phyloP scores from a whole-genome alignment of 2,113 vertebrate species.

The Halcyon senegalensis region DNA sequence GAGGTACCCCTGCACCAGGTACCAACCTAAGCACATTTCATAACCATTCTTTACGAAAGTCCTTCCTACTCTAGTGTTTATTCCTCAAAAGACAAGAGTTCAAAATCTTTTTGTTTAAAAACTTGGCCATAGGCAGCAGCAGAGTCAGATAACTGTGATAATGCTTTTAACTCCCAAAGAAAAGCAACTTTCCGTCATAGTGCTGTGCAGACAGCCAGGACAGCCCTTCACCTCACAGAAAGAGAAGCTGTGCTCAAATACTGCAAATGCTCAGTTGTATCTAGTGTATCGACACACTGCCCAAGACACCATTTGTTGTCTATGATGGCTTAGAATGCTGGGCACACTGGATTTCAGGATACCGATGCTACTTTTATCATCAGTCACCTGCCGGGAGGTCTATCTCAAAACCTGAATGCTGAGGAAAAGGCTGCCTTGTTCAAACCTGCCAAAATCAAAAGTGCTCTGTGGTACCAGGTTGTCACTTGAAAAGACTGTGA shows the following conservation, averaged over 20 bases:
- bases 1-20: background rate
- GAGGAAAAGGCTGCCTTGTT: background rate
- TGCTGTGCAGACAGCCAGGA: background rate
- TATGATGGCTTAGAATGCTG: background rate
- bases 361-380: background rate
- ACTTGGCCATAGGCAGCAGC: background rate
- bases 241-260: background rate
- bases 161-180: background rate
- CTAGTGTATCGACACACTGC: background rate
- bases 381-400: background rate
- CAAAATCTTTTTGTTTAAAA: background rate
- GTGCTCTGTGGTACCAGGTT: background rate
- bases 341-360: background rate
- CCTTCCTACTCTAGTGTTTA: background rate
- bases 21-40: background rate
- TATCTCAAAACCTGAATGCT: background rate
- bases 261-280: background rate
- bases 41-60: background rate
- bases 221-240: background rate
- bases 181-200: background rate
- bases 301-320: background rate
- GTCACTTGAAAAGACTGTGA: background rate
- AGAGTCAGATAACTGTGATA: background rate
- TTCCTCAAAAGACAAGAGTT: background rate
- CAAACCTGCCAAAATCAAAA: background rate